Evolutionary conservation across 2,888 invertebrate species (phyloP), one percentile per base, ranked within the genome.

Genomic region (Sarcophaga caerulescens): DNA sequence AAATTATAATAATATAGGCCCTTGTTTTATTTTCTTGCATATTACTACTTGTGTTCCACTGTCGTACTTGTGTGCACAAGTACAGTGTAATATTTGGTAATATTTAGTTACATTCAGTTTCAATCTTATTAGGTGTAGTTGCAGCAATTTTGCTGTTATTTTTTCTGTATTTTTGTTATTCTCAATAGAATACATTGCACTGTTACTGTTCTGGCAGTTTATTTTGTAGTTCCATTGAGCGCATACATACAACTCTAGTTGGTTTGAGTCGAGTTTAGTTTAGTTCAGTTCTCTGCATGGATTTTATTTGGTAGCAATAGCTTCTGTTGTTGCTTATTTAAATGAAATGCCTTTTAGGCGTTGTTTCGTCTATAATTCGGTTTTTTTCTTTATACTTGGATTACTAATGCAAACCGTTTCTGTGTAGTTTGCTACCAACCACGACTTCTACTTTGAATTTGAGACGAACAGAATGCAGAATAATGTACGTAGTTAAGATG

Each of bases 281-380:
- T 14, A 65, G 59, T 75, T 52, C 8, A 73, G 62, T 63, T 80
- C 79, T 35, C 12, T 57, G 65, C 19, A 10, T 8, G 0, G 71
- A 57, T 76, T 79, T 71, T 74, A 80, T 82, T 81, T 85, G 80
- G 82, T 85, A 83, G 87, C 82, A 85, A 74, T 89, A 90, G 90
- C 90, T 90, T 90, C 90, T 90, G 90, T 90, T 90, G 90, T 89
- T 89, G 90, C 89, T 89, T 35, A 35, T 90, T 60, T 88, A 89
- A 89, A 86, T 88, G 89, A 89, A 71, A 71, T 84, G 74, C 84
- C 82, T 81, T 70, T 62, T 44, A 81, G 86, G 86, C 84, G 71
- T 84, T 81, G 44, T 81, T 81, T 74, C 83, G 65, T 77, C 76
- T 81, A 71, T 75, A 84, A 80, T 70, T 59, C 65, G 19, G 3